Conservation (phyloP, 2,113 vertebrate genomes). For the Anhinga anhinga region DNA sequence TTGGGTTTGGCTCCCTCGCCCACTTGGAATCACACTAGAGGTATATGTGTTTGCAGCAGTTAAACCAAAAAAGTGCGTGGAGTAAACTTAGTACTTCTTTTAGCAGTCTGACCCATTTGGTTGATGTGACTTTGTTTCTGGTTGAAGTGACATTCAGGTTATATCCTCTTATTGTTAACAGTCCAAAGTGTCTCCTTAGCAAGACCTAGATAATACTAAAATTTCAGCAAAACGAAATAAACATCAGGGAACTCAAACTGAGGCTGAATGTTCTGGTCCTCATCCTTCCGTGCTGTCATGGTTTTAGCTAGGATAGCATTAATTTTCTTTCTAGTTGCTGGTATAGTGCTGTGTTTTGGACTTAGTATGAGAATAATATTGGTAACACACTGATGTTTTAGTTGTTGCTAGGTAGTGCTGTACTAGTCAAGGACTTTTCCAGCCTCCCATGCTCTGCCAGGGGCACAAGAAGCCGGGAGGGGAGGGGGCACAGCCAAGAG, state of each 20-base stretch:
- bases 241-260: not conserved
- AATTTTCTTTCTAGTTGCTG: no score
- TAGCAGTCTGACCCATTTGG: not conserved
- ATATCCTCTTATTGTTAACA: not conserved
- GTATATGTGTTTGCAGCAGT: not conserved
- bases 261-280: not conserved
- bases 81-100: not conserved
- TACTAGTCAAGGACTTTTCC: no score
- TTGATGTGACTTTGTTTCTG: not conserved
- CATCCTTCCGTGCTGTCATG: no score
- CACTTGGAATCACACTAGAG: not conserved
- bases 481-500: no score
- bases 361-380: no score
- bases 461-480: no score
- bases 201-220: not conserved
- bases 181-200: not conserved
- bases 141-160: not conserved
- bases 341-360: no score
- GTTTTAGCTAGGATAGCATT: no score
- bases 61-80: not conserved
- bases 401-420: no score
- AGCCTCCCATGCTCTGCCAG: no score
- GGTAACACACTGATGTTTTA: no score
- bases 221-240: not conserved
- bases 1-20: not conserved